phyloP scores from a whole-genome alignment of 2,888 invertebrate species.

The Mylabris sibirica region DNA sequence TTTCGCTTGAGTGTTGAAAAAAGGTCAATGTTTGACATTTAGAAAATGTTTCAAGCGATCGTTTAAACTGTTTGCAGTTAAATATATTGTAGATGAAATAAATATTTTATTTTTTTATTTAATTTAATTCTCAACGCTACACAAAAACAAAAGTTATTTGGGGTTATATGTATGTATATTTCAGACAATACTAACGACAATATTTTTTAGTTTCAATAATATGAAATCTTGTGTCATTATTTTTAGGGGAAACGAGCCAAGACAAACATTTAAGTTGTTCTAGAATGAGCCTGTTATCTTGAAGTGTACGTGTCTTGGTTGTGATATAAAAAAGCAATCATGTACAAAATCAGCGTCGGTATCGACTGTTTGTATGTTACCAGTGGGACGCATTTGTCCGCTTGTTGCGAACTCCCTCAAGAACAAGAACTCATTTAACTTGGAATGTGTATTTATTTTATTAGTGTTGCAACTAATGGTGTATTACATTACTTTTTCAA shows the following conservation, averaged over 20 bases:
- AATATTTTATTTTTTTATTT: background rate
- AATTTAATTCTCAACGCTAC: background rate
- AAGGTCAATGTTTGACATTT: constrained; percentile 54
- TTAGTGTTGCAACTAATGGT: constrained; percentile 61
- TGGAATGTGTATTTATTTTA: constrained; percentile 63
- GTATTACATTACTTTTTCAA: constrained; percentile 54
- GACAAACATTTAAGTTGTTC: constrained; percentile 60
- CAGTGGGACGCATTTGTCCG: constrained; percentile 62
- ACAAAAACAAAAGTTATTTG: too few relatives aligned
- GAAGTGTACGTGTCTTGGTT: constrained; percentile 62
- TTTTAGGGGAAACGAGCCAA: constrained; percentile 59
- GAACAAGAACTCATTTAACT: constrained; percentile 63
- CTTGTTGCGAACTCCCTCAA: constrained; percentile 58
- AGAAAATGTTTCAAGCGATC: constrained; percentile 39
- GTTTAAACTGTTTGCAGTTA: constrained; percentile 36
- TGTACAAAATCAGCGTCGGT: constrained; percentile 62
- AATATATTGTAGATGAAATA: constrained; percentile 25
- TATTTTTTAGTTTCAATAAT: constrained; percentile 38
- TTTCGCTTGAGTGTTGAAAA: constrained; percentile 51
- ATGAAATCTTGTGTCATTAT: constrained; percentile 57
- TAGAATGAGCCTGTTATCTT: constrained; percentile 61
- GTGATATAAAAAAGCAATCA: constrained; percentile 63
- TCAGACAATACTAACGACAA: constrained; percentile 1
- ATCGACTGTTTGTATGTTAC: constrained; percentile 63
- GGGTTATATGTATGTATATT: background rate